Evolutionary conservation across 2,113 vertebrate species (phyloP), one percentile per base, ranked within the genome.

Genomic region (Pao palembangensis): DNA sequence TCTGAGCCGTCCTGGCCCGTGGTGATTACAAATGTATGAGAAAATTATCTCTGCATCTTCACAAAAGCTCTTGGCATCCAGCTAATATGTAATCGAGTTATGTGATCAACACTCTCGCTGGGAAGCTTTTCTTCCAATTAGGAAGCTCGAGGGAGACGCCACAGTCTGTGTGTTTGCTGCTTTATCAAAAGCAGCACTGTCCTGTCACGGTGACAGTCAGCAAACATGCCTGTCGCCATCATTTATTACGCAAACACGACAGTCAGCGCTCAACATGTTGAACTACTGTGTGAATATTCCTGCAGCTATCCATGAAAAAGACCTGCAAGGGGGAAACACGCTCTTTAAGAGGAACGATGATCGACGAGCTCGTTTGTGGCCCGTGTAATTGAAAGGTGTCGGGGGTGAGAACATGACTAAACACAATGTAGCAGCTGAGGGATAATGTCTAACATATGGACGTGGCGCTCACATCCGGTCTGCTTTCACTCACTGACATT

Each of bases 401-500:
- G 70, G 71, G 70, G 43, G 63, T 16, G 55, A 71, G 72, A 2
- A 53, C 65, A 72, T 65, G 79, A 67, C 61, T 61, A 80, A 78
- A 69, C 74, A 71, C 61, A 78, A 75, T 55, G 67, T 52, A 67
- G 76, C 80, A 85, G 81, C 83, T 80, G 80, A 84, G 51, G 57
- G 81, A 65, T 84, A 79, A 88, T 82, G 76, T 67, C 61, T 50
- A 78, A 80, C 87, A 85, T 61, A 86, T 75, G 85, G 78, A 71
- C 68, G 69, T 59, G 43, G 59, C 47, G 65, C 67, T 41, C 34
- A 65, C 62, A 43, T 70, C 70, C 67, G 51, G 69, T 69, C 70
- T 67, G 67, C 49, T 61, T 60, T 65, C 47, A 55, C 55, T 31
- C 54, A 13, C 73, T 55, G 67, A 71, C 73, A 57, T 57, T 64